Conservation (phyloP, 2,113 vertebrate species). For the Sinocyclocheilus grahami region DNA sequence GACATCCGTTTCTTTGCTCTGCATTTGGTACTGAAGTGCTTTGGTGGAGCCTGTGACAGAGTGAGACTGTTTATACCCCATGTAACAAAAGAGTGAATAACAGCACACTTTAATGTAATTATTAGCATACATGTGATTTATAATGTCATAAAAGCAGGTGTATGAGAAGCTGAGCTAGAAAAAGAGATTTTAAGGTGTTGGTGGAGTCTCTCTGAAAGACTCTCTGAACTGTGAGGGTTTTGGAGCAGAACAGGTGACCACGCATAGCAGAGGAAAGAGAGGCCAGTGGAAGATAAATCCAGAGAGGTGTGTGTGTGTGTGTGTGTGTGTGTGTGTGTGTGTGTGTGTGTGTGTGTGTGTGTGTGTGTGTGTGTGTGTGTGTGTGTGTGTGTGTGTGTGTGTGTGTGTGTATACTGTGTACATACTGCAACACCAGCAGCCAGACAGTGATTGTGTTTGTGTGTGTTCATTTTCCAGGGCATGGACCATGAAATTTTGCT, state of each 20-base stretch:
- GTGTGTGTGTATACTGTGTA: too few relatives aligned
- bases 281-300: constrained; percentile 2
- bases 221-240: constrained; percentile 20
- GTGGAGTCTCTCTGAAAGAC: not conserved
- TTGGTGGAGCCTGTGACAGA: not conserved
- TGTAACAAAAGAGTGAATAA: not conserved
- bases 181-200: not conserved
- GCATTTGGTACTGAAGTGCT: not conserved
- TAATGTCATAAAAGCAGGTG: not conserved
- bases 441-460: too few relatives aligned
- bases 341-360: too few relatives aligned
- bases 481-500: too few relatives aligned
- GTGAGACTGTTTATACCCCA: not conserved
- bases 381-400: too few relatives aligned
- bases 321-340: not conserved
- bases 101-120: not conserved
- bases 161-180: not conserved
- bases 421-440: too few relatives aligned
- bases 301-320: not conserved
- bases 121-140: not conserved
- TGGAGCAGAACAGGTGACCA: constrained; percentile 33
- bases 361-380: too few relatives aligned
- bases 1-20: not conserved
- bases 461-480: too few relatives aligned
- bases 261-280: constrained; percentile 14